These are phyloP conservation scores for Caranx ignobilis DNA, from an alignment of 2,113 vertebrate species.

Conservation along the genomic window DNA sequence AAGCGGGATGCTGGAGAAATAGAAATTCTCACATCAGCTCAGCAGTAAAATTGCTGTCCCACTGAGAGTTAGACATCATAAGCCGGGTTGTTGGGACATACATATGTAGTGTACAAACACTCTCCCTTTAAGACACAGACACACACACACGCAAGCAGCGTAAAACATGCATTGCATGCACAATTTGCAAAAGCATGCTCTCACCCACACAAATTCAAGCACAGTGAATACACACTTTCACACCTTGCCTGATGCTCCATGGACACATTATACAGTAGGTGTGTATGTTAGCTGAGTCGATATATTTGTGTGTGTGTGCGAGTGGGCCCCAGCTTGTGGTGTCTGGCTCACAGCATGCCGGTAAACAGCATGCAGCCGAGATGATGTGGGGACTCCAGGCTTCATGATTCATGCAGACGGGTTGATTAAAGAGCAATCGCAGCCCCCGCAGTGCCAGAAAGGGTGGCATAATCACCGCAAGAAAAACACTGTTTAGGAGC, in stretches of 20 bases:
- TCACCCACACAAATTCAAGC: conserved; percentile 16
- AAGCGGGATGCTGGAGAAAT: conserved; percentile 55
- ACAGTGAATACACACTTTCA: conserved; percentile 19
- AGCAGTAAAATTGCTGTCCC: conserved; percentile 54
- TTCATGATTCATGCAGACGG: conserved; percentile 70
- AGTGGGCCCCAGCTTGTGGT: conserved; percentile 53
- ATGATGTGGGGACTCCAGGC: conserved; percentile 61
- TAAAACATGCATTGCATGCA: conserved; percentile 3
- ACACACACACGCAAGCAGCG: not conserved
- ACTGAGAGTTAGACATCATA: conserved; percentile 47
- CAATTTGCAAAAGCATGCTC: conserved; percentile 28
- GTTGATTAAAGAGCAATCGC: conserved; percentile 78
- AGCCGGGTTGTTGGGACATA: conserved; percentile 32
- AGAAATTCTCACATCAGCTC: conserved; percentile 66
- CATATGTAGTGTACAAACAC: conserved; percentile 39
- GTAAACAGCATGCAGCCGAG: conserved; percentile 71
- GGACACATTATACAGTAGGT: conserved; percentile 23
- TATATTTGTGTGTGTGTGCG: conserved; percentile 45
- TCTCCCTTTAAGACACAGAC: conserved; percentile 5
- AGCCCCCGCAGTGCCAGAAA: conserved; percentile 64
- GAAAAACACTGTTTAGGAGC: conserved; percentile 57
- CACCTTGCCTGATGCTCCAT: conserved; percentile 10
- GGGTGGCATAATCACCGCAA: conserved; percentile 68
- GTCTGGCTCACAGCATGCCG: conserved; percentile 67
- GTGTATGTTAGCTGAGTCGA: conserved; percentile 25